Conservation (phyloP, 2,113 vertebrate genomes). For the Calidris pygmaea region DNA sequence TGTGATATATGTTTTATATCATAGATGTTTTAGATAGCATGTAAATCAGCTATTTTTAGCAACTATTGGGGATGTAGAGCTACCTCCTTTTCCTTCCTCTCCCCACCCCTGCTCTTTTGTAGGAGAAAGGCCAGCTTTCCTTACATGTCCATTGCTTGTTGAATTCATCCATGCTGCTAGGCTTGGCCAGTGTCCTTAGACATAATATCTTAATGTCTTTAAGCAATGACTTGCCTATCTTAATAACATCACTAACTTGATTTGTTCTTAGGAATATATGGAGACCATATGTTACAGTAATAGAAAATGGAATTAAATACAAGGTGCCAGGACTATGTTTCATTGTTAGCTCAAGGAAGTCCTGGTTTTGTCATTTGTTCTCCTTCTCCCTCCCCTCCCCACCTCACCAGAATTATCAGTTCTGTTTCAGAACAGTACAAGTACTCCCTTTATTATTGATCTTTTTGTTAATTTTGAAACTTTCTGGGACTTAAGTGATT, state of each 20-base stretch:
- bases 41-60: neutral
- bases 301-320: slow-evolving; percentile 9
- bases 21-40: neutral
- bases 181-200: neutral
- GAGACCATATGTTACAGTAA: neutral
- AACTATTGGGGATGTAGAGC: neutral
- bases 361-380: neutral
- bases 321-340: neutral
- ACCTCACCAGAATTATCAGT: neutral
- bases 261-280: neutral
- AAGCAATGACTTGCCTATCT: neutral
- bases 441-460: neutral
- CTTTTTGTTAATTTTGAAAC: slow-evolving; percentile 46
- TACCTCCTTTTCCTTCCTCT: neutral
- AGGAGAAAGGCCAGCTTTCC: neutral
- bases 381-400: neutral
- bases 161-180: neutral
- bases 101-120: neutral
- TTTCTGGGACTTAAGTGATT: slow-evolving; percentile 27
- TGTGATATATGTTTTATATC: no score
- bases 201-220: slow-evolving; percentile 2
- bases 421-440: neutral
- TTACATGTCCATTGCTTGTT: neutral
- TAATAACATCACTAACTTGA: neutral
- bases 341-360: neutral